Conservation (phyloP, 2,113 vertebrate species). For the human region GRCh38 chr11:74109001-74109500, state of each 20-base stretch:
- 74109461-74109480: background rate
- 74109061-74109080: conserved; percentile 90
- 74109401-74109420: background rate
- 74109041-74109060: conserved; percentile 88
- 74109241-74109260: conserved; percentile 20
- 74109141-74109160: conserved; percentile 91
- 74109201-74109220: background rate
- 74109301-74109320: background rate
- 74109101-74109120: conserved; percentile 84
- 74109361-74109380: background rate
- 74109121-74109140: conserved; percentile 90
- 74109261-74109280: background rate
- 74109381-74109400: conserved; percentile 29
- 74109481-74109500: background rate
- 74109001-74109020: background rate
- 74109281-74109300: background rate
- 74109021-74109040: conserved; percentile 88
- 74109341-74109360: background rate
- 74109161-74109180: conserved; percentile 55
- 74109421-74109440: background rate
- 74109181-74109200: background rate
- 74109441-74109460: background rate
- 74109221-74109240: background rate
- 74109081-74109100: conserved; percentile 90
- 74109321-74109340: conserved; percentile 6